phyloP scores from a whole-genome alignment of 2,113 vertebrate genomes.

The Hymenochirus boettgeri region DNA sequence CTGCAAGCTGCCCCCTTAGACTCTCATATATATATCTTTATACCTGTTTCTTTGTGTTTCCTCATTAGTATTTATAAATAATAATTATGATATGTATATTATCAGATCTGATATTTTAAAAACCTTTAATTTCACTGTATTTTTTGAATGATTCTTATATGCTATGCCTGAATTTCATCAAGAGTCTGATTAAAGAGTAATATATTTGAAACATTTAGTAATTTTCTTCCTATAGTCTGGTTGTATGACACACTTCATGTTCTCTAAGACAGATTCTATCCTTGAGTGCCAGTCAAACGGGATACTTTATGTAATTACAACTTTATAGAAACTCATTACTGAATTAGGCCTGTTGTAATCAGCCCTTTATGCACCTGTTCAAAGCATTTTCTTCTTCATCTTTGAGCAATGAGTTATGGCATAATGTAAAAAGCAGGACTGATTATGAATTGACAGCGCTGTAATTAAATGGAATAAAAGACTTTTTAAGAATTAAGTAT shows the following conservation, averaged over 20 bases:
- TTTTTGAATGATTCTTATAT: constrained; percentile 7
- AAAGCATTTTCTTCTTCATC: constrained; percentile 29
- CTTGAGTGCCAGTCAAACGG: constrained; percentile 38
- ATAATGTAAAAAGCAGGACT: constrained; percentile 36
- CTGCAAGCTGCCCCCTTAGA: too few species aligned
- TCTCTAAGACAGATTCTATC: constrained; percentile 37
- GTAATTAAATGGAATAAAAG: constrained; percentile 34
- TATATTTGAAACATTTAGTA: constrained; percentile 29
- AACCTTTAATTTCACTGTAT: constrained; percentile 12
- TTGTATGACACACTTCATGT: constrained; percentile 35
- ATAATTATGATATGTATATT: neutral
- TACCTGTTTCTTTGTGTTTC: neutral
- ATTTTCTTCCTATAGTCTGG: constrained; percentile 15
- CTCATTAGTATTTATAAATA: neutral
- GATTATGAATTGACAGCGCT: constrained; percentile 35
- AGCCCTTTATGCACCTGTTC: constrained; percentile 40
- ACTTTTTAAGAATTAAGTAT: too few species aligned
- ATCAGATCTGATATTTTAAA: neutral
- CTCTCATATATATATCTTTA: too few species aligned
- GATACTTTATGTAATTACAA: constrained; percentile 42
- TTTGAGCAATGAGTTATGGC: constrained; percentile 24
- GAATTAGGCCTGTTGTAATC: constrained; percentile 39
- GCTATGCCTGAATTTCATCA: constrained; percentile 22
- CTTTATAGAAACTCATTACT: constrained; percentile 38
- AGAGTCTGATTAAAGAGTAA: constrained; percentile 35